phyloP scores from a whole-genome alignment of 2,113 vertebrate species.

The Hassar affinis region DNA sequence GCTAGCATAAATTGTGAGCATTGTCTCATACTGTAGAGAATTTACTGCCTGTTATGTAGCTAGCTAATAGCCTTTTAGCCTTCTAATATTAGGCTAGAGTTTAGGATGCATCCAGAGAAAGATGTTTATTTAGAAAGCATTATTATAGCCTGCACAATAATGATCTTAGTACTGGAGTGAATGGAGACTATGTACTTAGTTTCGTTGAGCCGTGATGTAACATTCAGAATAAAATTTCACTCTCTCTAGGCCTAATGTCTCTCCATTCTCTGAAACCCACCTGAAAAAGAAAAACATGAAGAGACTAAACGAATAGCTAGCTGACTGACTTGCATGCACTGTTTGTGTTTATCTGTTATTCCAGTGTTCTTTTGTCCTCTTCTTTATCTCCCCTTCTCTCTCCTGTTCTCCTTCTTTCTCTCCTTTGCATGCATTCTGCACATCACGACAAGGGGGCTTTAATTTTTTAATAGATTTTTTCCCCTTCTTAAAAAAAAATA shows the following conservation, averaged over 20 bases:
- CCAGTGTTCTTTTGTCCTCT: slow-evolving; percentile 61
- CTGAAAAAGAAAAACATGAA: slow-evolving; percentile 40
- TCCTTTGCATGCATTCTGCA: slow-evolving; percentile 68
- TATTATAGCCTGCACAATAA: background rate
- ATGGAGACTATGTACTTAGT: background rate
- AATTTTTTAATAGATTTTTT: background rate
- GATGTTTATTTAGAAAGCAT: background rate
- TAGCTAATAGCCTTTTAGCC: background rate
- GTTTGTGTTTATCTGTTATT: slow-evolving; percentile 71
- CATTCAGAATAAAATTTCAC: background rate
- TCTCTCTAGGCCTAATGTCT: slow-evolving; percentile 25
- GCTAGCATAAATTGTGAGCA: background rate
- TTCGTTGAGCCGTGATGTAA: slow-evolving; percentile 9
- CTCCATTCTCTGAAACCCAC: slow-evolving; percentile 38
- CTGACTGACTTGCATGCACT: slow-evolving; percentile 71
- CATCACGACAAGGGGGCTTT: slow-evolving; percentile 34
- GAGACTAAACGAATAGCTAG: slow-evolving; percentile 51
- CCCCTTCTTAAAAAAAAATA: slow-evolving; percentile 19
- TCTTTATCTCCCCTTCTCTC: slow-evolving; percentile 5
- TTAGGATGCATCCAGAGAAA: background rate
- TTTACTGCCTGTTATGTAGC: background rate
- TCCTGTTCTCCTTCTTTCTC: slow-evolving; percentile 9
- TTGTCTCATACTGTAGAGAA: background rate
- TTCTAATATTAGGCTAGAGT: background rate
- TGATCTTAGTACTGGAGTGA: background rate